These are phyloP conservation scores for Mystacornis crossleyi DNA, from an alignment of 2,113 vertebrate genomes.

Conservation along the genomic window DNA sequence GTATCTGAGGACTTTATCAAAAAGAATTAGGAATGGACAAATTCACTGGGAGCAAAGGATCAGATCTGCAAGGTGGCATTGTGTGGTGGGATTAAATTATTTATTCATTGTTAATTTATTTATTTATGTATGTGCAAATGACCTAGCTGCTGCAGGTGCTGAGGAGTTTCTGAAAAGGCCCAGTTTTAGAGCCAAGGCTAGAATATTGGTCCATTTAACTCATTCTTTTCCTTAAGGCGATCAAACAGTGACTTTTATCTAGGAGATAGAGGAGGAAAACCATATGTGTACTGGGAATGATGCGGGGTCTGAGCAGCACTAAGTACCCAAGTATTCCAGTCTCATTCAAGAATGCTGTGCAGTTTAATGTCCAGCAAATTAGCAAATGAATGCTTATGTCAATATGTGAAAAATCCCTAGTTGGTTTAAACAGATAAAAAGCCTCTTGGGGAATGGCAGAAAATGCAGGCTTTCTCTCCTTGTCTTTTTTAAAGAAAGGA, in stretches of 20 bases:
- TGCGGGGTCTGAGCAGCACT: slow-evolving; percentile 33
- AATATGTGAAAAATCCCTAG: slow-evolving; percentile 79
- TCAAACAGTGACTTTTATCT: slow-evolving; percentile 81
- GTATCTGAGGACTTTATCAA: slow-evolving; percentile 87
- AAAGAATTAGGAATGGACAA: slow-evolving; percentile 81
- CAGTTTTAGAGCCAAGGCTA: slow-evolving; percentile 74
- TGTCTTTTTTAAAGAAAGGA: slow-evolving; percentile 50
- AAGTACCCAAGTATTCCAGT: slow-evolving; percentile 62
- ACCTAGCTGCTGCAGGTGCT: slow-evolving; percentile 83
- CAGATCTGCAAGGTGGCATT: slow-evolving; percentile 81
- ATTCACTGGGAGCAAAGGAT: slow-evolving; percentile 76
- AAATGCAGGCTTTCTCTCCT: slow-evolving; percentile 60
- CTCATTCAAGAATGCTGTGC: slow-evolving; percentile 69
- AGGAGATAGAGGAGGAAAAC: slow-evolving; percentile 70
- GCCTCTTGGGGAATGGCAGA: slow-evolving; percentile 55
- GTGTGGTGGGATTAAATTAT: slow-evolving; percentile 83
- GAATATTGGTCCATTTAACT: slow-evolving; percentile 85
- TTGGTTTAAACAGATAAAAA: slow-evolving; percentile 78
- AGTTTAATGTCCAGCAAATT: slow-evolving; percentile 79
- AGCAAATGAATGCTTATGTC: slow-evolving; percentile 86
- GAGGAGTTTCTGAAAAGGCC: slow-evolving; percentile 77
- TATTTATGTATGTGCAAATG: slow-evolving; percentile 86
- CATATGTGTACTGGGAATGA: slow-evolving; percentile 65
- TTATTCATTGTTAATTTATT: slow-evolving; percentile 90
- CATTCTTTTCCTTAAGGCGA: slow-evolving; percentile 83